phyloP scores from a whole-genome alignment of 2,797 vertebrate species.

The Dicrostonyx torquatus region DNA sequence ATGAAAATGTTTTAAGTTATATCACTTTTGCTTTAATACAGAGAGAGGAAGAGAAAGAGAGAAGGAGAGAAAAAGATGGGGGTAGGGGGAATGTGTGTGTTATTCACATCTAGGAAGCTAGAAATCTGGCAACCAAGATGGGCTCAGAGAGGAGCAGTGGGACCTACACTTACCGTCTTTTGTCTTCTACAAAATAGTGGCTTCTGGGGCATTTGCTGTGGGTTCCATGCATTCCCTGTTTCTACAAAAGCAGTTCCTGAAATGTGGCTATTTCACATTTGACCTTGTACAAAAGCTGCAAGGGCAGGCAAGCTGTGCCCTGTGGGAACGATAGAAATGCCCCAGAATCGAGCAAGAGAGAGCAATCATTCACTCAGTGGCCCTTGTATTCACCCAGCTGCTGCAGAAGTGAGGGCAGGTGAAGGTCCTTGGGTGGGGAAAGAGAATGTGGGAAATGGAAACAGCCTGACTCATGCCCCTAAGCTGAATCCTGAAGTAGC shows the following conservation, averaged over 20 bases:
- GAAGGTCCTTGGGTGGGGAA: neutral
- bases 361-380: neutral
- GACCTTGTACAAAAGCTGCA: neutral
- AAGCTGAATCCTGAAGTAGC: slow-evolving; percentile 27
- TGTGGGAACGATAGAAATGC: neutral
- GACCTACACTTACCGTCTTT: accelerated
- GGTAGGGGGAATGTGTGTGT: neutral
- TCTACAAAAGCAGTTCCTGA: slow-evolving; percentile 49
- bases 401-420: neutral
- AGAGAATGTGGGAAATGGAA: slow-evolving; percentile 40
- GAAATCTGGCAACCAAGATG: too few species aligned
- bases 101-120: neutral
- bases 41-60: too few species aligned
- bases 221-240: neutral
- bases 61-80: neutral
- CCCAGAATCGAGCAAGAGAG: slow-evolving; percentile 46
- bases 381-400: slow-evolving; percentile 23
- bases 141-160: neutral
- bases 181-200: neutral
- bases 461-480: neutral
- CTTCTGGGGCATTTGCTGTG: neutral
- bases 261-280: slow-evolving; percentile 46
- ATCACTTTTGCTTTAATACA: neutral
- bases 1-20: neutral
- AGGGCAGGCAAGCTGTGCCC: neutral